Base-by-base conservation (phyloP, 2,888 invertebrate genomes). In the Synanthedon formicaeformis region DNA sequence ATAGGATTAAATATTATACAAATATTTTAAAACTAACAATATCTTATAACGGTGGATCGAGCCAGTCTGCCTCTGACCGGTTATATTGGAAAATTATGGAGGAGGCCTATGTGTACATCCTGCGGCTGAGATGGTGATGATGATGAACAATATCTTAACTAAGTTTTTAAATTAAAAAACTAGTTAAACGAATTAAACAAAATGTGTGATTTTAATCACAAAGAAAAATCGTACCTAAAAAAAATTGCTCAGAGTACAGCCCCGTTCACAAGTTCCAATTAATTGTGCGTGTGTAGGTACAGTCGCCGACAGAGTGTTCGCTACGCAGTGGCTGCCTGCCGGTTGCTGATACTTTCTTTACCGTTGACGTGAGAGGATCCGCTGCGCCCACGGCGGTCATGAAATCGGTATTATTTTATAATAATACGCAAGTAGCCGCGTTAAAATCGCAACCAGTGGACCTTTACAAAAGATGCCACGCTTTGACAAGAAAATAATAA, bases 401-500 rank as follows among this genome's bases (percentile, higher is more conserved):
- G 72, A 65, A 67, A 69, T 64, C 60, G 59, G 57, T 53, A 61
- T 56, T 66, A 65, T 65, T 65, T 65, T 66, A 67, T 66, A 69
- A 70, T 69, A 66, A 64, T 45, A n/a, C 61, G 64, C 58, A 66
- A 65, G 67, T 64, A 66, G 64, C 34, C 49, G 56, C 58, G 59
- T 60, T 62, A 64, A 66, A 64, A 58, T 60, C 54, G 41, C 50
- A 55, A 58, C 57, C 57, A 56, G 52, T 18, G 23, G 18, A 10
- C 57, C 58, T 60, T 61, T 62, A 61, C 23, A 67, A 67, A 60
- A 60, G 71, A 76, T 73, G 69, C 54, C 53, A 51, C 53, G 54
- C 48, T 73, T 73, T 73, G 74, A 78, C 76, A 81, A 79, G 75
- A 69, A 75, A 41, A 53, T 40, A 18, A 73, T 78, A 78, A 79